Percentiles rank a stretch among this genome's conserved stretches.
These are phyloP conservation scores for Lycaena phlaeas DNA, from an alignment of 2,888 invertebrate genomes.

Conservation along the genomic window DNA sequence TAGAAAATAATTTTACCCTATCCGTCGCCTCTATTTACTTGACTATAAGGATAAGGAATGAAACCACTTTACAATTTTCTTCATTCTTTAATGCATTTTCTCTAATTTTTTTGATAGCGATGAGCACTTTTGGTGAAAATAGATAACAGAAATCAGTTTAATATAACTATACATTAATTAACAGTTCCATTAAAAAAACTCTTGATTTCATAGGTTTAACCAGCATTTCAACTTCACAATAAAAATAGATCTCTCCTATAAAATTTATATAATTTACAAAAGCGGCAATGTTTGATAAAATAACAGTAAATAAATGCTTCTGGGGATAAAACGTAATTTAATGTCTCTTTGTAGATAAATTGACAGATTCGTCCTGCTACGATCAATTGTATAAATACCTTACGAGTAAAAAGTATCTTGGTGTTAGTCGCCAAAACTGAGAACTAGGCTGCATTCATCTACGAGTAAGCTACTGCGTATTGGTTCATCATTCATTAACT, in stretches of 20 bases:
- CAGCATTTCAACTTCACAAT: slow-evolving; percentile 67
- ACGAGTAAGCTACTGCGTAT: slow-evolving; percentile 70
- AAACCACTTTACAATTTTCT: slow-evolving; percentile 53
- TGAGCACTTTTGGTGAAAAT: slow-evolving; percentile 82
- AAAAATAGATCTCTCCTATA: slow-evolving; percentile 74
- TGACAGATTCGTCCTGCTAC: slow-evolving; percentile 50
- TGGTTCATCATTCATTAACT: slow-evolving; percentile 70
- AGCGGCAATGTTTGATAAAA: slow-evolving; percentile 62
- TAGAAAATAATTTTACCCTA: no score
- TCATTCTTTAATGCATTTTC: slow-evolving; percentile 74
- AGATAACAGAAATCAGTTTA: slow-evolving; percentile 68
- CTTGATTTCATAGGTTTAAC: slow-evolving; percentile 47
- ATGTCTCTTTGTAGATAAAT: slow-evolving; percentile 61
- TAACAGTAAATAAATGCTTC: slow-evolving; percentile 66
- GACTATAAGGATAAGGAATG: slow-evolving; percentile 11
- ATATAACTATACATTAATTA: slow-evolving; percentile 49
- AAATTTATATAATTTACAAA: slow-evolving; percentile 71
- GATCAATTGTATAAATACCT: slow-evolving; percentile 67
- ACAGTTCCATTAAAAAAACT: slow-evolving; percentile 59
- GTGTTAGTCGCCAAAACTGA: slow-evolving; percentile 67
- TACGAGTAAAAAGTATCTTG: slow-evolving; percentile 66
- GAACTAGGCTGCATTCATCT: slow-evolving; percentile 67
- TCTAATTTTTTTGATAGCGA: slow-evolving; percentile 77
- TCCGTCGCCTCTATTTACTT: no score
- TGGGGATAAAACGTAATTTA: slow-evolving; percentile 61